phyloP scores from a whole-genome alignment of 2,888 invertebrate species.

The Rambutsinella grinnellia region DNA sequence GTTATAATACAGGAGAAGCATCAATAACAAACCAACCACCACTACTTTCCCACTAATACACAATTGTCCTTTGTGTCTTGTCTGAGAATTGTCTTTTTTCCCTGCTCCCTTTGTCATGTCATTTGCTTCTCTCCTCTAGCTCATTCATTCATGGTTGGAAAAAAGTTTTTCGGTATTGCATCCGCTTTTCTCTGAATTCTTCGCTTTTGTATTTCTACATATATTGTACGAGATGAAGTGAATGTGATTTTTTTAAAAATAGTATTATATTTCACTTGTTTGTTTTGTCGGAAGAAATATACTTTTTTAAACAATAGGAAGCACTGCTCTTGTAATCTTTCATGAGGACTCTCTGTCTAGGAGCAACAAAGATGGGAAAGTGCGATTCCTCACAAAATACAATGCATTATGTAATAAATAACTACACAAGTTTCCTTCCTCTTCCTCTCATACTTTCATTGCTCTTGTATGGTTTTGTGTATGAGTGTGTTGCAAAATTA shows the following conservation, averaged over 20 bases:
- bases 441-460: slow-evolving; percentile 16
- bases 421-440: slow-evolving; percentile 34
- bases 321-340: neutral
- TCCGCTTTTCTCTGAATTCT: slow-evolving; percentile 8
- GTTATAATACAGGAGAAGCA: neutral
- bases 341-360: too few species aligned
- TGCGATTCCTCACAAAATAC: neutral
- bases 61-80: slow-evolving; percentile 37
- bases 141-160: slow-evolving; percentile 19
- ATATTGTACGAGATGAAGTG: neutral
- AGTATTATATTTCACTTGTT: neutral
- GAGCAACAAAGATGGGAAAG: neutral
- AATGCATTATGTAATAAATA: slow-evolving; percentile 18
- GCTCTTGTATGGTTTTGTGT: neutral
- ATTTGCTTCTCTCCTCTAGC: slow-evolving; percentile 27
- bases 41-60: slow-evolving; percentile 11
- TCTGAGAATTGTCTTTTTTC: slow-evolving; percentile 32
- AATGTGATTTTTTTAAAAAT: too few species aligned
- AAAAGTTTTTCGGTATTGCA: slow-evolving; percentile 12
- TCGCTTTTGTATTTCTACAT: too few species aligned
- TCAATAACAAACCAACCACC: neutral
- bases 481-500: slow-evolving; percentile 8
- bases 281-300: neutral
- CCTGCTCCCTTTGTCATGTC: slow-evolving; percentile 24
- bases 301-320: neutral